These are phyloP conservation scores for Cantharis rufa DNA, from an alignment of 2,888 invertebrate species.

Conservation along the genomic window DNA sequence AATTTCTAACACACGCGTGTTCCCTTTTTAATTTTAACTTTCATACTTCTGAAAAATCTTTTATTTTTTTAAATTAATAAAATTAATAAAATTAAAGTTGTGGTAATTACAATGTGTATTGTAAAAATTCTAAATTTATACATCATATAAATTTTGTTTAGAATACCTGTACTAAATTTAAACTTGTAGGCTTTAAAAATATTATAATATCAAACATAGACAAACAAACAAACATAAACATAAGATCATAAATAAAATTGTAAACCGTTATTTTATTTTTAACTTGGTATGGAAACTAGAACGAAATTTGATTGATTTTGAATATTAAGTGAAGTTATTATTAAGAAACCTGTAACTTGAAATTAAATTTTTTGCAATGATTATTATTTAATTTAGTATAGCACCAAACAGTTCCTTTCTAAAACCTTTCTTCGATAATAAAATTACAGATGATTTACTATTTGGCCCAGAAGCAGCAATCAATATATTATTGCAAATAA, in stretches of 20 bases:
- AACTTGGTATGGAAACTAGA: neutral
- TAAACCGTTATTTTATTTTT: neutral
- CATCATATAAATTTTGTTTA: no score
- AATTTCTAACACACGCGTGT: no score
- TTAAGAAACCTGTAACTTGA: neutral
- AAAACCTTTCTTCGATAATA: neutral
- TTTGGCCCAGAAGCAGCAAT: neutral
- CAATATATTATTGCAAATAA: neutral
- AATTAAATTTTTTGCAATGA: neutral
- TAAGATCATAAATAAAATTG: neutral
- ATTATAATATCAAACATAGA: neutral
- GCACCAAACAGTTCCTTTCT: neutral
- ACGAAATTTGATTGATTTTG: neutral
- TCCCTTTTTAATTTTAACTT: no score
- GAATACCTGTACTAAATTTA: no score
- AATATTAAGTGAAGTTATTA: neutral
- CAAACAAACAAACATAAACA: neutral
- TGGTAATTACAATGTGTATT: no score
- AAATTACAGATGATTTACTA: neutral
- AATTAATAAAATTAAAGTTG: no score
- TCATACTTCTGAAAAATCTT: no score
- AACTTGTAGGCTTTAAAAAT: neutral
- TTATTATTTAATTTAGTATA: neutral
- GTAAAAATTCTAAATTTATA: no score
- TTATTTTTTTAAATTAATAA: no score